phyloP scores from a whole-genome alignment of 92 coral and sea anemone species.

The Muricea muricata region DNA sequence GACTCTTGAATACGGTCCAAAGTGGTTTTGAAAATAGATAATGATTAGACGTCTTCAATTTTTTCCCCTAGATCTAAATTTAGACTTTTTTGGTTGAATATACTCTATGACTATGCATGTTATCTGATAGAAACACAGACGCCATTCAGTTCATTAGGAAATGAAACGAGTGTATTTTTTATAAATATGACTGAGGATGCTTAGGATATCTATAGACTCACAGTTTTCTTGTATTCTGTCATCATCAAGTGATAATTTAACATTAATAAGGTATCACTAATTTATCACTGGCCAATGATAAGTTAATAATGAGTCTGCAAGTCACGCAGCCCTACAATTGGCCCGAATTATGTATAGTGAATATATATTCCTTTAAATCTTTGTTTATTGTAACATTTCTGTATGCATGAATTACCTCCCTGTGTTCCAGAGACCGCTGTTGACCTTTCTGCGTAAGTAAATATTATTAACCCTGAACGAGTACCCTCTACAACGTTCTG shows the following conservation, averaged over 20 bases:
- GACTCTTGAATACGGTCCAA: no score
- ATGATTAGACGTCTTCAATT: neutral
- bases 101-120: neutral
- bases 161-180: no score
- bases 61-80: neutral
- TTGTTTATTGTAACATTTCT: neutral
- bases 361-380: neutral
- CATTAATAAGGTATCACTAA: no score
- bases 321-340: neutral
- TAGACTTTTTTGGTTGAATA: neutral
- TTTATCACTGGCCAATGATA: neutral
- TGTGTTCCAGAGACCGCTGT: neutral
- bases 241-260: no score
- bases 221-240: no score
- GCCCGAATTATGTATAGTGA: neutral
- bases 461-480: neutral
- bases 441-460: conserved; percentile 20
- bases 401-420: neutral
- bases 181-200: no score
- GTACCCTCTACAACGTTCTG: neutral
- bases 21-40: neutral
- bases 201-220: no score
- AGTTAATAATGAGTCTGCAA: neutral
- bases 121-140: neutral
- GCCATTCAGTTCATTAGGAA: neutral